Evolutionary conservation across 2,113 vertebrate species (phyloP).

Genomic region (Microtus pennsylvanicus): DNA sequence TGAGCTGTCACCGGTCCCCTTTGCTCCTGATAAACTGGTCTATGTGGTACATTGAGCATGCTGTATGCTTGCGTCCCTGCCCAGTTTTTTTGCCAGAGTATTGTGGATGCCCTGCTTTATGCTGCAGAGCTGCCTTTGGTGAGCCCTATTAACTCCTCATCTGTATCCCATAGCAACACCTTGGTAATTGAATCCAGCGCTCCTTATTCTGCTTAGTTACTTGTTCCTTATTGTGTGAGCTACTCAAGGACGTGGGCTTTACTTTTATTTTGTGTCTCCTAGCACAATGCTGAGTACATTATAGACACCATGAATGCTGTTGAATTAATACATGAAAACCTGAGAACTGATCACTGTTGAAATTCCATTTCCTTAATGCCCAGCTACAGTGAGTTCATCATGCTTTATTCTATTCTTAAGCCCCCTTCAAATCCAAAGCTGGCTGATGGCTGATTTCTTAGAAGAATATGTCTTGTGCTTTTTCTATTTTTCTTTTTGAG

Average conservation of each 20-base stretch:
- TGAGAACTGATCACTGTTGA: slow-evolving; percentile 25
- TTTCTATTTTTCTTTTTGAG: neutral
- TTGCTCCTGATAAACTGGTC: neutral
- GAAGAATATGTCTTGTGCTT: slow-evolving; percentile 17
- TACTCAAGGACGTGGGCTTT: slow-evolving; percentile 19
- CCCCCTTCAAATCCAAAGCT: neutral
- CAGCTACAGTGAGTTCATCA: neutral
- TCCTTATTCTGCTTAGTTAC: slow-evolving; percentile 59
- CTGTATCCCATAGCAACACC: slow-evolving; percentile 63
- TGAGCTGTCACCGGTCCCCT: neutral
- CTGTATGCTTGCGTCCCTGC: neutral
- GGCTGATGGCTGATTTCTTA: neutral
- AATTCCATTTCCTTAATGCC: slow-evolving; percentile 34
- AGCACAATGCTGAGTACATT: slow-evolving; percentile 25
- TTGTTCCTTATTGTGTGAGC: slow-evolving; percentile 57
- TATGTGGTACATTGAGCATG: neutral
- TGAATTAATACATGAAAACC: slow-evolving; percentile 42
- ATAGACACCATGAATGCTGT: slow-evolving; percentile 16
- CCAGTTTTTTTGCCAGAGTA: slow-evolving; percentile 45
- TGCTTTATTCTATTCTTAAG: neutral
- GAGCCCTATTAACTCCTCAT: slow-evolving; percentile 26
- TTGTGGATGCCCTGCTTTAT: slow-evolving; percentile 15
- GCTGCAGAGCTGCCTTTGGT: slow-evolving; percentile 8
- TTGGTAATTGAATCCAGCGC: slow-evolving; percentile 55
- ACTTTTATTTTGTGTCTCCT: slow-evolving; percentile 49